These are phyloP conservation scores for Dioctria rufipes DNA, from an alignment of 2,888 invertebrate species.

Conservation along the genomic window DNA sequence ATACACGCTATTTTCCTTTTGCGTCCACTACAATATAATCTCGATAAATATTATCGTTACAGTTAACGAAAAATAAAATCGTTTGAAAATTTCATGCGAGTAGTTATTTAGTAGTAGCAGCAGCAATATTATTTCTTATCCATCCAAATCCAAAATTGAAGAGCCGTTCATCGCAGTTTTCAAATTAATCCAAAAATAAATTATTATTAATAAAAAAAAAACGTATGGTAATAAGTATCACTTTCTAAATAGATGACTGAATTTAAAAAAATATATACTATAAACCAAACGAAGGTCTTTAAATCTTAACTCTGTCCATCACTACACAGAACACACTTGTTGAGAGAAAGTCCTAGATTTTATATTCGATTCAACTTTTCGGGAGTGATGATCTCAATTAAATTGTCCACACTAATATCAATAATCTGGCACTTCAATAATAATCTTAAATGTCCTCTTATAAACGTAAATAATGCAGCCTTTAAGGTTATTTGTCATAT, in stretches of 20 bases:
- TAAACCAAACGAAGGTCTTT: slow-evolving; percentile 17
- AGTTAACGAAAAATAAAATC: not conserved
- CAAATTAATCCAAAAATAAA: too few relatives aligned
- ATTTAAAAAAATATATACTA: slow-evolving; percentile 12
- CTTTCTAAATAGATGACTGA: slow-evolving; percentile 1
- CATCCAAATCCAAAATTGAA: too few relatives aligned
- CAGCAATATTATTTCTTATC: too few relatives aligned
- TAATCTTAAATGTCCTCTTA: slow-evolving; percentile 17
- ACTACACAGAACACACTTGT: slow-evolving; percentile 7
- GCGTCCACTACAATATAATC: too few relatives aligned
- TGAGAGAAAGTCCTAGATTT: not conserved
- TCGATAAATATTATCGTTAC: not conserved
- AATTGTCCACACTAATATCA: slow-evolving; percentile 10
- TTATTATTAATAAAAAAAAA: not conserved
- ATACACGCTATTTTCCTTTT: too few relatives aligned
- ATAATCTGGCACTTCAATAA: not conserved
- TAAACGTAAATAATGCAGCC: slow-evolving; percentile 25
- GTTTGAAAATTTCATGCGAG: too few relatives aligned
- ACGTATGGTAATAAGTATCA: not conserved
- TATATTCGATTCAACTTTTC: not conserved
- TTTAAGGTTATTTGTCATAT: slow-evolving; percentile 1
- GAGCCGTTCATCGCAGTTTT: too few relatives aligned
- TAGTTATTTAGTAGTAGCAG: too few relatives aligned
- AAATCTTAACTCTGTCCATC: slow-evolving; percentile 12
- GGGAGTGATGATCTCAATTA: not conserved